Evolutionary conservation across 2,888 invertebrate species (phyloP), one percentile per base, ranked within the genome.

Genomic region (Callyntrura sp.): DNA sequence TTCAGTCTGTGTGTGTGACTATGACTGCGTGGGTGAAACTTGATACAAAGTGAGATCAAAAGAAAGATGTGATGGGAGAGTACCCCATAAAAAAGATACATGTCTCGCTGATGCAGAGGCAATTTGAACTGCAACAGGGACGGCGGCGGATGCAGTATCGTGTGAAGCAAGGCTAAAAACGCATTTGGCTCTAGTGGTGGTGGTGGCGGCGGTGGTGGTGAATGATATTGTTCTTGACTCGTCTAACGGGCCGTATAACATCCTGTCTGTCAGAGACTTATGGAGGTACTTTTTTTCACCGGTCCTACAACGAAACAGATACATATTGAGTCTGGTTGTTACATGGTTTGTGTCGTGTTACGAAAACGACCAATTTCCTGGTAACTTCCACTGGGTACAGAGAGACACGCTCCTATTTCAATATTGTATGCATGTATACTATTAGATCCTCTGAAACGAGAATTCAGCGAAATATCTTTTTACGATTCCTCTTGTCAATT

Each of bases 201-300:
- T n/a, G n/a, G n/a, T n/a, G n/a, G n/a, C n/a, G n/a, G n/a, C n/a
- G n/a, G n/a, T n/a, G n/a, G n/a, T n/a, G 70, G 70, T 84, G 70
- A 84, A 68, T 70, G 83, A n/a, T n/a, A 84, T 84, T 84, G 28
- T 84, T 84, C 83, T 51, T 51, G 68, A 84, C n/a, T 84, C 17
- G 23, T 25, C 57, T 60, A 85, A 57, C 85, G 73, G 65, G 20
- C 57, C 73, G 23, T 73, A 85, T 85, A 85, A 70, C 68, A 28
- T 84, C 6, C 55, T 11, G 81, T 14, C 12, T 43, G 82, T 65
- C 25, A 20, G 45, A 68, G 20, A 60, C 0, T 60, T 60, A 60
- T 60, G 20, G 60, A 20, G 60, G 17, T 60, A 60, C 60, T 60
- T 60, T 14, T 57, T 14, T n/a, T n/a, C n/a, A 57, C 57, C 6